Conservation (phyloP, 2,888 invertebrate genomes). For the Matsumyia berberina region DNA sequence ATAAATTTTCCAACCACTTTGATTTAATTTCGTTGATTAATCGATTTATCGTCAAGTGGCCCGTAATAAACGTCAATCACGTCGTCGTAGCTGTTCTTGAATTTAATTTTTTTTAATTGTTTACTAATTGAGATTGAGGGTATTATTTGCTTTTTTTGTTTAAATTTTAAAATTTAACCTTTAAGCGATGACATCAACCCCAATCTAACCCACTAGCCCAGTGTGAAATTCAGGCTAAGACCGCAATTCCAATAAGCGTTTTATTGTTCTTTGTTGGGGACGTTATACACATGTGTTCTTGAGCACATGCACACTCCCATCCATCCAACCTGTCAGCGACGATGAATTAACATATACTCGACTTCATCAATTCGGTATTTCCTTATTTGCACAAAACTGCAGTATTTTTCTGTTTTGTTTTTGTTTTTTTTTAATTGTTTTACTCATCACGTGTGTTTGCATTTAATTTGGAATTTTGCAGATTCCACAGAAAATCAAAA, state of each 20-base stretch:
- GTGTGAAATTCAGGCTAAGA: slow-evolving; percentile 4
- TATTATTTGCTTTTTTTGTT: neutral
- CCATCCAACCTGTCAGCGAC: slow-evolving; percentile 15
- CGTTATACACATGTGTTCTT: neutral
- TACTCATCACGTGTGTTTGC: slow-evolving; percentile 41
- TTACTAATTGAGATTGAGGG: slow-evolving; percentile 19
- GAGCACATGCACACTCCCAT: slow-evolving; percentile 25
- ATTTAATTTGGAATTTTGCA: slow-evolving; percentile 27
- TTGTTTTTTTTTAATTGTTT: slow-evolving; percentile 2
- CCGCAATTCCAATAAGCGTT: neutral
- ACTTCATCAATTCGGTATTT: slow-evolving; percentile 48
- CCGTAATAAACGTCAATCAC: slow-evolving; percentile 41
- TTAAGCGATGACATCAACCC: slow-evolving; percentile 35
- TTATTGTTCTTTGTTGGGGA: slow-evolving; percentile 26
- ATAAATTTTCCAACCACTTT: slow-evolving; percentile 4
- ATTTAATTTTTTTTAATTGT: slow-evolving; percentile 23
- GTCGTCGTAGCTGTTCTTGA: neutral
- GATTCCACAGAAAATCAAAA: slow-evolving; percentile 9
- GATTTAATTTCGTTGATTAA: slow-evolving; percentile 42
- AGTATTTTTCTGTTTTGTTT: slow-evolving; percentile 1
- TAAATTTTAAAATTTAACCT: slow-evolving; percentile 1
- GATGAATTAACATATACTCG: slow-evolving; percentile 42
- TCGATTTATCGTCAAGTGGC: slow-evolving; percentile 40
- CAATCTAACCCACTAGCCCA: slow-evolving; percentile 11
- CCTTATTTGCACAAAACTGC: slow-evolving; percentile 52